phyloP scores from a whole-genome alignment of 2,797 vertebrate species.

The Pipistrellus kuhlii region DNA sequence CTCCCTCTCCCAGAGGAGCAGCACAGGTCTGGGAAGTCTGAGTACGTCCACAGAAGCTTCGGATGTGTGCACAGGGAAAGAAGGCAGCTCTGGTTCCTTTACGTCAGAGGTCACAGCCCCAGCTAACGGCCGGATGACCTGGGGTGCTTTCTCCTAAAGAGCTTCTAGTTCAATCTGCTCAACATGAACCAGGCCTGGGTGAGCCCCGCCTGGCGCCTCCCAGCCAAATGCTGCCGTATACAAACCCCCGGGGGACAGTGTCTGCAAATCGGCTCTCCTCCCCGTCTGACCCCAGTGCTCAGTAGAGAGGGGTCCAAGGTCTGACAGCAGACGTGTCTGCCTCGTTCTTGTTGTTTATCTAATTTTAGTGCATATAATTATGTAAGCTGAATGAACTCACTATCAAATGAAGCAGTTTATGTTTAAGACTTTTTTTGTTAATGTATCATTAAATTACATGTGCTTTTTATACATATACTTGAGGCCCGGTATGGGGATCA shows the following conservation, averaged over 20 bases:
- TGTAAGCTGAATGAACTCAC: not conserved
- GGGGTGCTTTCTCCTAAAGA: not conserved
- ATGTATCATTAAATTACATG: not conserved
- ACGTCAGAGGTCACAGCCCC: not conserved
- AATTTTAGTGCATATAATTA: not conserved
- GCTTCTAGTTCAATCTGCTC: not conserved
- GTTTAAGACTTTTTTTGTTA: not conserved
- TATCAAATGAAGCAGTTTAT: not conserved
- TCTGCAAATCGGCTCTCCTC: not conserved
- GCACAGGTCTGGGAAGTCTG: not conserved
- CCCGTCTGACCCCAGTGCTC: not conserved
- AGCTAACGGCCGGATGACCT: not conserved
- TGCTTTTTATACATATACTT: not conserved
- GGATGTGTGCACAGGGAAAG: fast-evolving
- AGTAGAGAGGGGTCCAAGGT: not conserved
- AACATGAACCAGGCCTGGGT: not conserved
- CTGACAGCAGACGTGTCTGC: not conserved
- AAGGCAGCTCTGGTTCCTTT: too few species aligned
- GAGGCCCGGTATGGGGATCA: too few species aligned
- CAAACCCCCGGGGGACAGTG: not conserved
- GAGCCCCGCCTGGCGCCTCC: not conserved
- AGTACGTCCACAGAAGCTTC: not conserved
- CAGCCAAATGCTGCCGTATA: not conserved
- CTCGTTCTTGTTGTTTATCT: not conserved
- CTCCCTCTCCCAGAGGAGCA: not conserved